These are phyloP conservation scores for Carassius auratus DNA, from an alignment of 2,113 vertebrate genomes.

Conservation along the genomic window DNA sequence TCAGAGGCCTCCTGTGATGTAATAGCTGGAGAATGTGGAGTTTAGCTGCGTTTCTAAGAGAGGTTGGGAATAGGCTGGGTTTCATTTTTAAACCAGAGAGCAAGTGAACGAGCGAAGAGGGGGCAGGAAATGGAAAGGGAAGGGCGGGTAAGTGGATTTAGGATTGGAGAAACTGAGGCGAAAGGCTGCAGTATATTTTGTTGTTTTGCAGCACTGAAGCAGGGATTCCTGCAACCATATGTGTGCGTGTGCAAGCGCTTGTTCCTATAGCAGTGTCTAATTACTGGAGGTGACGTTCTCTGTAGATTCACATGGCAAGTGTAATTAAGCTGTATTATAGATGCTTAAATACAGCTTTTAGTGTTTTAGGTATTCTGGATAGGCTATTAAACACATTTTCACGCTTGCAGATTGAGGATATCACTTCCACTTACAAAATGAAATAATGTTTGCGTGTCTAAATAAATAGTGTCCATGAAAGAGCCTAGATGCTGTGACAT, in stretches of 20 bases:
- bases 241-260: no score
- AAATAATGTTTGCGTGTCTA: not conserved
- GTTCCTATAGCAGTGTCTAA: not conserved
- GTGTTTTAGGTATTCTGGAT: conserved; percentile 6
- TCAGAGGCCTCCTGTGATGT: conserved; percentile 22
- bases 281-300: conserved; percentile 40
- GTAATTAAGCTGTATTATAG: conserved; percentile 4
- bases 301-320: conserved; percentile 21
- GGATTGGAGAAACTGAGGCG: conserved; percentile 19
- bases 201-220: conserved; percentile 43
- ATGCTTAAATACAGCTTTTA: conserved; percentile 18
- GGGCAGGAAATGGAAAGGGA: conserved; percentile 22
- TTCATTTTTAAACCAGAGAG: conserved; percentile 16
- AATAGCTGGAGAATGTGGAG: conserved; percentile 35
- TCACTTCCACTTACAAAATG: not conserved
- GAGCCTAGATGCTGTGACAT: not conserved
- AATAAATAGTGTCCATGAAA: not conserved
- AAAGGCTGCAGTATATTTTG: conserved; percentile 6
- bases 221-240: conserved; percentile 16
- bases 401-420: not conserved
- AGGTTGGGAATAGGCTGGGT: not conserved
- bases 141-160: conserved; percentile 12
- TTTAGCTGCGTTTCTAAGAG: not conserved
- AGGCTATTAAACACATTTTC: not conserved
- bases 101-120: not conserved